Evolutionary conservation across 2,797 vertebrate species (phyloP), one percentile per base, ranked within the genome.

Genomic region (Champsocephalus esox): DNA sequence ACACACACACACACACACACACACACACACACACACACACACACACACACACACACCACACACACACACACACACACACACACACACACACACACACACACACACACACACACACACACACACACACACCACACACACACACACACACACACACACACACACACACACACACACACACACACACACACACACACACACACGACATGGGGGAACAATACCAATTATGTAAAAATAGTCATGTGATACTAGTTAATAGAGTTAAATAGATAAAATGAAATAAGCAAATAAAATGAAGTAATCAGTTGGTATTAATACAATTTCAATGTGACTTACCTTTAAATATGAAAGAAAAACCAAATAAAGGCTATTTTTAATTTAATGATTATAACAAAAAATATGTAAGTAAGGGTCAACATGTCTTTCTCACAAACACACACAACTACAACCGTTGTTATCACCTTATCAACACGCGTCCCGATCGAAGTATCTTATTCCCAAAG

Each of bases 1-100:
- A 1, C 34, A 38, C 34, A 38, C 34, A 38, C 34, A 38, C 34
- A 77, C 87, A 90, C 79, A 80, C 77, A 64, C 32, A 69, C 24
- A 21, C 21, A 21, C 21, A 21, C 21, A 21, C 21, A 21, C 21
- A 21, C 21, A 21, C 21, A 21, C 21, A 21, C 21, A 21, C 21
- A 21, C 73, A 84, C 77, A 68, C 62, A 81, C 21, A 32, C 14
- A 59, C 41, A 67, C 43, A 57, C 1, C 34, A 38, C 2, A 38
- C 2, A 38, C 7, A 1, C 34, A 38, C 34, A 38, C 34, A 38
- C 34, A 38, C 34, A 77, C 87, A 90, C 79, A 80, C 77, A 64
- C 32, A 69, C 24, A 21, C 21, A 21, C 21, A 21, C 21, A 21
- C 21, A 21, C 21, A 21, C 21, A 21, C 21, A 21, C 21, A 21